Evolutionary conservation across 2,888 invertebrate genomes (phyloP), one percentile per base, ranked within the genome.

Genomic region (Muschampia plurimacula): DNA sequence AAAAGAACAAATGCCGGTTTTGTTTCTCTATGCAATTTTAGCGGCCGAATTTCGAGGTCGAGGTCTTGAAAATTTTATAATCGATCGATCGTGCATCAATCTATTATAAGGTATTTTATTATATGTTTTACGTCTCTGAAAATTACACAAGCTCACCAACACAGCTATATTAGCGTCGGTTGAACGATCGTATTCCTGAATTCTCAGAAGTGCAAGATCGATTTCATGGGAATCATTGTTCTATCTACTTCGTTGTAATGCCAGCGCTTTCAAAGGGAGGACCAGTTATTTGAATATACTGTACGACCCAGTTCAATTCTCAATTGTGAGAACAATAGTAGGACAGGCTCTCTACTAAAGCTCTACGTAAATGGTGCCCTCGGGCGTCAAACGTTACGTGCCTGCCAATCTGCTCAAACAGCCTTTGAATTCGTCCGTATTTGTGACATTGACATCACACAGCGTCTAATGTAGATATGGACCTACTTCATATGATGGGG

Each of bases 61-160:
- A 57, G 57, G 59, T 36, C 59, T 59, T 32, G 59, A 59, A 32
- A 1, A 59, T 12, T 28, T 32, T 59, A 59, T 59, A 22, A 22
- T 22, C 0, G 22, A 22, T 22, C 22, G 32, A 10, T 9, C 36
- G 55, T 32, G 59, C 28, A 32, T 13, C 8, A 22, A 57, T 28
- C 28, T 59, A 59, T 32, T 32, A 59, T 39, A 39, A 39, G 15
- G 28, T 22, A 22, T 62, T 59, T 59, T 32, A 59, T 59, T 32
- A 59, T 32, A 59, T 28, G 22, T 59, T 59, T 59, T 59, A 59
- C 59, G 59, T 36, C 59, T 59, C 8, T 59, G 32, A 59, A 32
- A 59, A 36, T 59, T 32, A 59, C 36, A 57, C 49, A 49, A 49
- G 49, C 49, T 49, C 49, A 55, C 55, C 55, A 55, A 10, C 10